Percentiles rank a stretch among this genome's conserved stretches.
Evolutionary conservation across 1,140 invertebrate species (phyloP).

Genomic region (roundworm (Caenorhabditis elegans)): DNA sequence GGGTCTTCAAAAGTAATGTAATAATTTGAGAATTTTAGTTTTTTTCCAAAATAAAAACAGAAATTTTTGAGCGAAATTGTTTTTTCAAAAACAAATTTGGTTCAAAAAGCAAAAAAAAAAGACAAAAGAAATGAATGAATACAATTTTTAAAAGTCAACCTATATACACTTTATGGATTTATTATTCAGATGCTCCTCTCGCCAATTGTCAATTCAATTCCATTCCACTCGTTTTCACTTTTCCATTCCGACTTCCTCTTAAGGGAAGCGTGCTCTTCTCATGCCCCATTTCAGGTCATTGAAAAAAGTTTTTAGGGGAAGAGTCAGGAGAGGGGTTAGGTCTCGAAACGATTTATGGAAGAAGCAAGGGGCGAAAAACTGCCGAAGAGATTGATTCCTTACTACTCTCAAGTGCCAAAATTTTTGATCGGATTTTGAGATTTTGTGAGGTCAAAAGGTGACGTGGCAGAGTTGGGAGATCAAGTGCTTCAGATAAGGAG

Average conservation of each 20-base stretch:
- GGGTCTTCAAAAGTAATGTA: too few species aligned
- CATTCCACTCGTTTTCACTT: conserved; percentile 11
- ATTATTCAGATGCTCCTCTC: not conserved
- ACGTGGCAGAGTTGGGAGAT: not conserved
- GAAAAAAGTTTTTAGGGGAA: not conserved
- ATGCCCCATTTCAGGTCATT: conserved; percentile 12
- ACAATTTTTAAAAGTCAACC: not conserved
- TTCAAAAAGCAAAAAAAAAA: too few species aligned
- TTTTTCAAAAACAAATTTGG: too few species aligned
- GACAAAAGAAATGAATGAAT: too few species aligned
- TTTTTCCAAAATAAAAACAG: too few species aligned
- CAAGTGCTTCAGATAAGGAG: not conserved
- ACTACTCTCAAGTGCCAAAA: not conserved
- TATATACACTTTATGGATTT: not conserved
- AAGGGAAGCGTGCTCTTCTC: not conserved
- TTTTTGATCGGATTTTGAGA: not conserved
- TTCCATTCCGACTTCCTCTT: not conserved
- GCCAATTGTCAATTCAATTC: conserved; percentile 25
- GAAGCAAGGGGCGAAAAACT: not conserved
- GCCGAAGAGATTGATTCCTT: not conserved
- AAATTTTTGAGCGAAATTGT: too few species aligned
- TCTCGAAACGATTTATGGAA: not conserved
- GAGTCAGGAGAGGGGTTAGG: not conserved
- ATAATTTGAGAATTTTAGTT: too few species aligned
- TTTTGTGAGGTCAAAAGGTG: too few species aligned